Conservation (phyloP, 2,888 invertebrate species). For the Clivina fossor region DNA sequence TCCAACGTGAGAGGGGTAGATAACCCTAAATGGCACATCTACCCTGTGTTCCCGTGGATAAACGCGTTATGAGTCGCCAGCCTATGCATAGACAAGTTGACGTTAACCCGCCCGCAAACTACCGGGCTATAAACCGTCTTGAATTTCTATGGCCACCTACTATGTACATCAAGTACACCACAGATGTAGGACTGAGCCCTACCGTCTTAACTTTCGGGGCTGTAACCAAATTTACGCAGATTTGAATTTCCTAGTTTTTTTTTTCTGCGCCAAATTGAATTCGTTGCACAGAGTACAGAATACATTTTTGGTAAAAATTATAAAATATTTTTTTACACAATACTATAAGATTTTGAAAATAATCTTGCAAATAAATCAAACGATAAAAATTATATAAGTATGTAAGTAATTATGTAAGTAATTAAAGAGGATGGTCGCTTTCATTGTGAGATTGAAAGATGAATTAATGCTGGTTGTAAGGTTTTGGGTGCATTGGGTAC, state of each 20-base stretch:
- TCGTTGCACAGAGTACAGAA: too few relatives aligned
- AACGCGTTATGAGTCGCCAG: conserved; percentile 46
- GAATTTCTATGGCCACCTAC: neutral
- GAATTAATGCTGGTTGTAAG: too few relatives aligned
- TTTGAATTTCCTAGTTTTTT: conserved; percentile 6
- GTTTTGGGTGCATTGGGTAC: too few relatives aligned
- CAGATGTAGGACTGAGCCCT: neutral
- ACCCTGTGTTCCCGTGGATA: conserved; percentile 43
- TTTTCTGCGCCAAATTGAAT: conserved; percentile 20
- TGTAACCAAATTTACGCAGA: conserved; percentile 15
- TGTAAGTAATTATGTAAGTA: too few relatives aligned
- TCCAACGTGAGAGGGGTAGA: conserved; percentile 44
- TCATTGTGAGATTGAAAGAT: too few relatives aligned
- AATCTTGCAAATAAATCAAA: too few relatives aligned
- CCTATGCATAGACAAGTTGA: conserved; percentile 45
- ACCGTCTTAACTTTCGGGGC: too few relatives aligned
- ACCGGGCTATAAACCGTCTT: neutral
- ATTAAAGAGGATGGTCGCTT: too few relatives aligned
- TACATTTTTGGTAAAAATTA: too few relatives aligned
- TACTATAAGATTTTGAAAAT: too few relatives aligned
- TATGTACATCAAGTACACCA: neutral
- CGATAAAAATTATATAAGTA: too few relatives aligned
- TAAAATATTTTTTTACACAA: too few relatives aligned
- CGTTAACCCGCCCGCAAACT: conserved; percentile 13
- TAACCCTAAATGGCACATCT: conserved; percentile 47